These are phyloP conservation scores for Rhinichthys osculus DNA, from an alignment of 2,797 vertebrate genomes.

Conservation along the genomic window DNA sequence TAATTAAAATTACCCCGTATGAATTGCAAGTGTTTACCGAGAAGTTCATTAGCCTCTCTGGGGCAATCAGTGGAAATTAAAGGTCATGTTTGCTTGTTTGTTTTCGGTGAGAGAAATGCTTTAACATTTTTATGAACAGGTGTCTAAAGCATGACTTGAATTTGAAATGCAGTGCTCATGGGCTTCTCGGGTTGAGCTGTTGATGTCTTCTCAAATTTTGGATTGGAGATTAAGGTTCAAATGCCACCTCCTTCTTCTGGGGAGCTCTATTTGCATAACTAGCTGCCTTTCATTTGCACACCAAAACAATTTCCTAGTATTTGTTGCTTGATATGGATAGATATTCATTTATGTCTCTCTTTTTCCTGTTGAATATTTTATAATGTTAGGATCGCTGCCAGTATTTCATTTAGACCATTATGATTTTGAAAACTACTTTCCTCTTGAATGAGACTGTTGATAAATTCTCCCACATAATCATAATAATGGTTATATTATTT, in stretches of 20 bases:
- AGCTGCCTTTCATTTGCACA: conserved; percentile 57
- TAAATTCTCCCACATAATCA: conserved; percentile 12
- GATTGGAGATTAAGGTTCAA: conserved; percentile 59
- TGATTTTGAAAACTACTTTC: conserved; percentile 28
- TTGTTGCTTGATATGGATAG: conserved; percentile 47
- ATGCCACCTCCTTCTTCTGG: conserved; percentile 59
- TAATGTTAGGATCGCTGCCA: conserved; percentile 48
- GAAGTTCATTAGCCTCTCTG: conserved; percentile 80
- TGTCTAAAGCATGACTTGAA: conserved; percentile 54
- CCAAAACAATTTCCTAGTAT: conserved; percentile 51
- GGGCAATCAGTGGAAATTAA: conserved; percentile 78
- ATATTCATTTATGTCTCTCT: conserved; percentile 34
- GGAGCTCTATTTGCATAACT: conserved; percentile 62
- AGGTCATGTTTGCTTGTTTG: conserved; percentile 80
- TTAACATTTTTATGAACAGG: conserved; percentile 66
- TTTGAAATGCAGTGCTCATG: conserved; percentile 53
- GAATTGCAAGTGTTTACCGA: conserved; percentile 78
- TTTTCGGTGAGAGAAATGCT: conserved; percentile 60
- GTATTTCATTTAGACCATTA: conserved; percentile 42
- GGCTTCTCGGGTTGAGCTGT: conserved; percentile 53
- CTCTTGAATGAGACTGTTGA: conserved; percentile 23
- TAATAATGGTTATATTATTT: conserved; percentile 16
- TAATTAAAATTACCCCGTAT: conserved; percentile 82
- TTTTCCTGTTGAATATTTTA: conserved; percentile 49
- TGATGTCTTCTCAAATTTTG: conserved; percentile 54